phyloP scores from a whole-genome alignment of 2,113 vertebrate species.

The Muscicapa adusta region DNA sequence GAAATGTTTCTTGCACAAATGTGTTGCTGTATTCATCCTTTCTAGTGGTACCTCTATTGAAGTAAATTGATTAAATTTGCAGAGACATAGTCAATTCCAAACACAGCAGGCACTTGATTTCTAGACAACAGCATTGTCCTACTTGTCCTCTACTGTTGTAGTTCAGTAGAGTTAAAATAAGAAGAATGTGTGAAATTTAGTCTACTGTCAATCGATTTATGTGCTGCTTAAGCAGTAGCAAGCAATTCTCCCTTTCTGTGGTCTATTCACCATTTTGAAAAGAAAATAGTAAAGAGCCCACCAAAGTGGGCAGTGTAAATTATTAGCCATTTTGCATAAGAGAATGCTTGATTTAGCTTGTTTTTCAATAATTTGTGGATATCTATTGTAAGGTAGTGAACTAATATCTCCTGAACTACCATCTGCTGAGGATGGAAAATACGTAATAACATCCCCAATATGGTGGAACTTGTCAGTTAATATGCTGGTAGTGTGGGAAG shows the following conservation, averaged over 20 bases:
- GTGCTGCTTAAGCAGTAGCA: neutral
- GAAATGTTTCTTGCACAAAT: neutral
- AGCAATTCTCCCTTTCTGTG: neutral
- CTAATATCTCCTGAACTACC: conserved; percentile 1
- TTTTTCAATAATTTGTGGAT: conserved; percentile 8
- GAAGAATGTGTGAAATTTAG: neutral
- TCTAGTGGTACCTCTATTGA: conserved; percentile 3
- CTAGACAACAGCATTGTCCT: neutral
- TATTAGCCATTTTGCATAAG: neutral
- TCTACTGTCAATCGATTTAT: neutral
- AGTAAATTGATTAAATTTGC: conserved; percentile 65
- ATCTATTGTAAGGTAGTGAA: conserved; percentile 2
- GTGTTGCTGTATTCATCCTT: neutral
- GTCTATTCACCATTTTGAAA: neutral
- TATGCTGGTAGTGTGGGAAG: conserved; percentile 37
- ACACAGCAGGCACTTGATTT: conserved; percentile 41
- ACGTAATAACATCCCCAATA: neutral
- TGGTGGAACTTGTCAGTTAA: neutral
- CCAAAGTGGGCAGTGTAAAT: neutral
- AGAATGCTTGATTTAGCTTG: neutral
- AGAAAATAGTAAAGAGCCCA: neutral
- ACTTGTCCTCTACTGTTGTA: conserved; percentile 24
- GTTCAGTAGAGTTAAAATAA: conserved; percentile 7
- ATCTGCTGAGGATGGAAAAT: conserved; percentile 42
- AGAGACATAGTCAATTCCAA: conserved; percentile 62